Percentiles rank a stretch among this genome's conserved stretches.
Evolutionary conservation across 1,140 invertebrate species (phyloP).

Genomic region (Gryon sp.): DNA sequence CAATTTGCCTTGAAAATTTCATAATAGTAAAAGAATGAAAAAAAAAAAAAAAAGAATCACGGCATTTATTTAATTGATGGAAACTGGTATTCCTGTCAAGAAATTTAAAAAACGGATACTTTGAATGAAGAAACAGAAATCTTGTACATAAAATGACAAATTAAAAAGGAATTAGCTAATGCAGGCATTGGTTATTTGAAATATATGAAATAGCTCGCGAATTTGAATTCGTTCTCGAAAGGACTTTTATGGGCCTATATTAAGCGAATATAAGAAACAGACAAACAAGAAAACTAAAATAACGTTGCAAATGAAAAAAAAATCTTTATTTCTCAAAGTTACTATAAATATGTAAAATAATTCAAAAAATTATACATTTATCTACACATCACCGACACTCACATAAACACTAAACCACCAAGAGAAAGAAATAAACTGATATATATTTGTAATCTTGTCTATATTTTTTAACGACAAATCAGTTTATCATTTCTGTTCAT

Average conservation of each 20-base stretch:
- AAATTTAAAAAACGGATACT: too few relatives aligned
- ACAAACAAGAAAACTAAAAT: conserved; percentile 25
- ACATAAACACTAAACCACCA: conserved; percentile 22
- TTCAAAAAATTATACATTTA: conserved; percentile 20
- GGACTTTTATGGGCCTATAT: conserved; percentile 14
- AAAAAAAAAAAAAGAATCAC: too few relatives aligned
- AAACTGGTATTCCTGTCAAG: conserved; percentile 15
- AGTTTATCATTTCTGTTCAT: too few relatives aligned
- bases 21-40: not conserved
- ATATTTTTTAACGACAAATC: too few relatives aligned
- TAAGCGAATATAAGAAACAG: conserved; percentile 2
- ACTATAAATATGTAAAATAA: conserved; percentile 28
- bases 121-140: conserved; percentile 5
- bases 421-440: conserved; percentile 33
- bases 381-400: conserved; percentile 16
- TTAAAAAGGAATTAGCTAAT: conserved; percentile 19
- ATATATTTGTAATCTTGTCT: conserved; percentile 30
- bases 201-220: conserved; percentile 2
- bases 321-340: conserved; percentile 12
- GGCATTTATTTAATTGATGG: conserved; percentile 9
- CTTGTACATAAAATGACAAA: conserved; percentile 27
- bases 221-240: conserved; percentile 5
- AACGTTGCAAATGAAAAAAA: not conserved
- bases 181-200: conserved; percentile 41
- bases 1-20: not conserved